Conservation (phyloP, 2,888 invertebrate species). For the Caenorhabditis becei region DNA sequence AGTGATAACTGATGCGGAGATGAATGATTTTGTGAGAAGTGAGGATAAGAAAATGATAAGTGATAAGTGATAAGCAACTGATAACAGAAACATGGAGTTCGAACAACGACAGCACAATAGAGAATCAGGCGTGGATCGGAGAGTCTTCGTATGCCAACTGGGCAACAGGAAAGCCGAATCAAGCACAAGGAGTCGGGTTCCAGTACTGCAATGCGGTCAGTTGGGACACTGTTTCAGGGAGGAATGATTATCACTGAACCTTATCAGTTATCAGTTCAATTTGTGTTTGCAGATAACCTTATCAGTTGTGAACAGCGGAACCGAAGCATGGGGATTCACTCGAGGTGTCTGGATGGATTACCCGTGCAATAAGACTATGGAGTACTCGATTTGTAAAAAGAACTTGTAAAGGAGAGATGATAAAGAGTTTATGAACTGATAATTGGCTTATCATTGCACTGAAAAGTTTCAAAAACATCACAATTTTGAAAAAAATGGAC, state of each 20-base stretch:
- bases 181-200: constrained; percentile 24
- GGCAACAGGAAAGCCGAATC: constrained; percentile 34
- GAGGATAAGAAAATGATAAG: too few species aligned
- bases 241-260: background rate
- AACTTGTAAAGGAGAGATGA: constrained; percentile 9
- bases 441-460: too few species aligned
- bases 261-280: background rate
- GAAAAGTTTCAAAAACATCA: too few species aligned
- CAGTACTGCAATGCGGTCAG: constrained; percentile 31
- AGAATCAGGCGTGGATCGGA: constrained; percentile 38
- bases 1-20: constrained; percentile 9
- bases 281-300: constrained; percentile 31
- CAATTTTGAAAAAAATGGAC: too few species aligned
- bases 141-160: constrained; percentile 23
- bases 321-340: constrained; percentile 17
- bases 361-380: constrained; percentile 23
- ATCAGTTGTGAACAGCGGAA: constrained; percentile 25
- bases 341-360: constrained; percentile 40
- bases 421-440: too few species aligned
- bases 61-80: too few species aligned
- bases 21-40: constrained; percentile 49
- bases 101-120: constrained; percentile 16
- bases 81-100: constrained; percentile 43
- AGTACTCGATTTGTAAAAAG: constrained; percentile 29
- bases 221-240: background rate